Evolutionary conservation across 2,888 invertebrate species (phyloP).

Genomic region (Oscheius onirici): DNA sequence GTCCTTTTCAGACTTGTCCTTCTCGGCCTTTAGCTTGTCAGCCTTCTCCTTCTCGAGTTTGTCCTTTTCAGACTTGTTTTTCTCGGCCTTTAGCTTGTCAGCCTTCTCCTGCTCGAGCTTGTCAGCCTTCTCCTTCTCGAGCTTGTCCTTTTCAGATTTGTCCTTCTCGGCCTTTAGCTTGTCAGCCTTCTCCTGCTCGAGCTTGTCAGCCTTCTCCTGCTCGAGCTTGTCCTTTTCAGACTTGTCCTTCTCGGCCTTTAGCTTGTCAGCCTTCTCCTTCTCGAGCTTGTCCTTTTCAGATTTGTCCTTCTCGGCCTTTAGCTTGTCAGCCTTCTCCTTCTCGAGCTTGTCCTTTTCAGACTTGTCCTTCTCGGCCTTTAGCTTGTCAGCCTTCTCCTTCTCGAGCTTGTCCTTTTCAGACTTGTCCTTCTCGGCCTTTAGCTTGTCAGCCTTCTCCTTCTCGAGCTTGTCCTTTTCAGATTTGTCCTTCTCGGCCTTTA

Average conservation of each 20-base stretch:
- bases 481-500: background rate
- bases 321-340: background rate
- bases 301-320: background rate
- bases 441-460: background rate
- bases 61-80: slow-evolving; percentile 33
- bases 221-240: slow-evolving; percentile 22
- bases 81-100: slow-evolving; percentile 10
- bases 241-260: slow-evolving; percentile 1
- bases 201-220: slow-evolving; percentile 21
- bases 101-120: slow-evolving; percentile 29
- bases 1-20: slow-evolving; percentile 27
- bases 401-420: background rate
- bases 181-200: background rate
- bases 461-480: background rate
- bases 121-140: slow-evolving; percentile 30
- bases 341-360: background rate
- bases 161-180: slow-evolving; percentile 24
- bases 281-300: background rate
- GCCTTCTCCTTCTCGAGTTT: too few relatives aligned
- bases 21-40: slow-evolving; percentile 27
- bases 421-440: background rate
- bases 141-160: slow-evolving; percentile 22
- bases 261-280: background rate
- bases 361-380: background rate
- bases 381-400: background rate